Evolutionary conservation across 2,797 vertebrate species (phyloP), one percentile per base, ranked within the genome.

Genomic region (Pipistrellus nathusii): DNA sequence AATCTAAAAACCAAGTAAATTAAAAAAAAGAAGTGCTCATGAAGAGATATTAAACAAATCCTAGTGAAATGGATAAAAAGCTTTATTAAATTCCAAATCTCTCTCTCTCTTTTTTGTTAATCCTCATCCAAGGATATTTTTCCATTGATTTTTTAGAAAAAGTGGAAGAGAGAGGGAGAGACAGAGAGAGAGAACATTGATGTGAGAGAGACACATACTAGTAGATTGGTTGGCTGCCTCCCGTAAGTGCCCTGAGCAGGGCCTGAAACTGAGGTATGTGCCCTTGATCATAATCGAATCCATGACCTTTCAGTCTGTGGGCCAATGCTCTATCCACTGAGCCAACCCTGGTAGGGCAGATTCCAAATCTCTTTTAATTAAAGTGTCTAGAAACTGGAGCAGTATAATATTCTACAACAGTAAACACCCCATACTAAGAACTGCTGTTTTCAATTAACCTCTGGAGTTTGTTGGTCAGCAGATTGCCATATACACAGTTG

Each of bases 1-100:
- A n/a, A n/a, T n/a, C n/a, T n/a, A n/a, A n/a, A n/a, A n/a, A n/a
- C n/a, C n/a, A n/a, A n/a, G n/a, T n/a, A n/a, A n/a, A n/a, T n/a
- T n/a, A n/a, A n/a, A n/a, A n/a, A n/a, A n/a, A n/a, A n/a, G 25
- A 27, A 59, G 5, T 14, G 57, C 11, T 83, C 59, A 66, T 59
- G 14, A 92, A 95, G 80, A 80, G 21, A 25, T 41, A 71, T 76
- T 85, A 69, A 95, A 78, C 18, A 91, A 71, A 4, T 17, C 57
- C 21, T 23, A 93, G 4, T 64, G 12, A 94, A 89, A 81, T 53
- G 21, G 48, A 89, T 71, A n/a, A n/a, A n/a, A n/a, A n/a, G n/a
- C 4, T 88, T 84, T 23, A 38, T 81, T 85, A 91, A 48, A 76
- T 48, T 93, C 41, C 51, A 84, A 88, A 78, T 90, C 57, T 91